These are phyloP conservation scores for Puma concolor DNA, from an alignment of 2,113 vertebrate genomes.

Conservation along the genomic window DNA sequence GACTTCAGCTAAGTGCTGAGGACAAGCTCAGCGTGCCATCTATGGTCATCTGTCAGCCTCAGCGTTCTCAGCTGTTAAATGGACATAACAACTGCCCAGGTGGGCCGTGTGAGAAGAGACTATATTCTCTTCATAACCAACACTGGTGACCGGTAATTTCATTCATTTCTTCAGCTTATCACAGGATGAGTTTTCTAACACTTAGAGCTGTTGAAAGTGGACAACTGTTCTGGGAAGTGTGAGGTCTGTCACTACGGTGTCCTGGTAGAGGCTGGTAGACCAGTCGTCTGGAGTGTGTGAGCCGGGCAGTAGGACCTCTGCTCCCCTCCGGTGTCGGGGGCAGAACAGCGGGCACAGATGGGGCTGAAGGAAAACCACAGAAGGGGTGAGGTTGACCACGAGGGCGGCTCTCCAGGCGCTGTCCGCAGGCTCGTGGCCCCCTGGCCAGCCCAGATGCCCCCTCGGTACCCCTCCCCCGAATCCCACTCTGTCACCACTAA, in stretches of 20 bases:
- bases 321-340: accelerated
- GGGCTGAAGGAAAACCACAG: not conserved
- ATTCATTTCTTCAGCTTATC: not conserved
- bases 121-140: not conserved
- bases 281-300: accelerated
- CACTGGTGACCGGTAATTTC: accelerated
- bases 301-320: accelerated
- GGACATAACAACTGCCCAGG: accelerated
- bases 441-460: too few relatives aligned
- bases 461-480: accelerated
- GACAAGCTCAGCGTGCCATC: not conserved
- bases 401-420: accelerated
- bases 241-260: accelerated
- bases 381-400: accelerated
- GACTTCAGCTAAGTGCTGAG: not conserved
- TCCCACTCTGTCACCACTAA: too few relatives aligned
- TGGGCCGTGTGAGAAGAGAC: too few relatives aligned
- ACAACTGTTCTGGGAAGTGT: accelerated
- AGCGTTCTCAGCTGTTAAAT: not conserved
- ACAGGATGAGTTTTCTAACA: not conserved
- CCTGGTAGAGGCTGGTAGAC: not conserved
- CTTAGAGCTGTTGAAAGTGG: too few relatives aligned
- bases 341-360: accelerated
- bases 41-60: not conserved
- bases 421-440: accelerated